These are phyloP conservation scores for Amphiprion percula DNA, from an alignment of 2,113 vertebrate genomes.

Conservation along the genomic window DNA sequence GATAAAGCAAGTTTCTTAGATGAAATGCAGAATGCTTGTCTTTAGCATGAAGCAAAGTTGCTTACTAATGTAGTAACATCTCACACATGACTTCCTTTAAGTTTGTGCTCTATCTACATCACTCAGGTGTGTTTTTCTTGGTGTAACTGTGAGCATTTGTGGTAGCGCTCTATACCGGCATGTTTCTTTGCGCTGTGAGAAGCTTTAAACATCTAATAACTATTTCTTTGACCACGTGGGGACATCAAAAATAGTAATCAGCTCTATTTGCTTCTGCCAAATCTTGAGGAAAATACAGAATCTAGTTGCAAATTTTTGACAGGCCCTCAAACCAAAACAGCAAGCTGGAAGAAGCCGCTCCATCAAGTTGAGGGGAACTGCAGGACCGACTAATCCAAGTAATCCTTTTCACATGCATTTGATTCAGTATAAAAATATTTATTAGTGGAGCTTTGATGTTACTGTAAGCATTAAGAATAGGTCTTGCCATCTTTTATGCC, in stretches of 20 bases:
- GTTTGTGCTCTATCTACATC: neutral
- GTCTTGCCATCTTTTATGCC: slow-evolving; percentile 1
- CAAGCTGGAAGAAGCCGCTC: neutral
- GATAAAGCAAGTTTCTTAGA: slow-evolving; percentile 1
- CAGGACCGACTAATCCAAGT: neutral
- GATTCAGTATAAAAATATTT: neutral
- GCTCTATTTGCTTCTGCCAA: too few relatives aligned
- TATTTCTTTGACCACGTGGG: neutral
- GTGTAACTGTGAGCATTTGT: neutral
- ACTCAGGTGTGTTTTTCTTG: neutral
- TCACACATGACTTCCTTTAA: neutral
- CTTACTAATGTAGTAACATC: neutral
- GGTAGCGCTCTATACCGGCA: too few relatives aligned
- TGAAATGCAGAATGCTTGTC: neutral
- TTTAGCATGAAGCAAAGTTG: neutral
- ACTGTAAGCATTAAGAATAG: slow-evolving; percentile 1
- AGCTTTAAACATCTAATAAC: neutral
- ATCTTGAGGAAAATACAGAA: too few relatives aligned
- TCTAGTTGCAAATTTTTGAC: too few relatives aligned
- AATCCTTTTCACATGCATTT: neutral
- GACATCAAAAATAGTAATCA: neutral
- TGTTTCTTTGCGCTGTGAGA: neutral
- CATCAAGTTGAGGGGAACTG: too few relatives aligned
- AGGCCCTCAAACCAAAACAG: neutral
- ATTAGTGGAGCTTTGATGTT: slow-evolving; percentile 10